Base-by-base conservation (phyloP, 1,140 invertebrate species). In the Drosophila pseudoobscura region DNA sequence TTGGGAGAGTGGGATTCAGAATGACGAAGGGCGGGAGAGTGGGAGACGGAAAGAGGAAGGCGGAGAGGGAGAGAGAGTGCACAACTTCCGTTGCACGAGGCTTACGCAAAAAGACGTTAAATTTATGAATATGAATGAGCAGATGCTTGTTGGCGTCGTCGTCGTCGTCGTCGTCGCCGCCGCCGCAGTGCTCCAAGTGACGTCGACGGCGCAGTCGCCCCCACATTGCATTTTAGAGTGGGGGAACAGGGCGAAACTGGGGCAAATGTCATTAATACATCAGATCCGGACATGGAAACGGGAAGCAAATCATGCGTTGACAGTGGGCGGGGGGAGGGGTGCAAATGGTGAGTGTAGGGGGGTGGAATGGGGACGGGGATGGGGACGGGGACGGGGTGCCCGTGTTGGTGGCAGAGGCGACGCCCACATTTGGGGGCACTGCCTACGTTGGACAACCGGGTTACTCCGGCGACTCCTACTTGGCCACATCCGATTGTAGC, bases 81-180 rank as follows among this genome's bases (percentile, higher is more conserved):
- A 69, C 69, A 78, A 82, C 79, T 82, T 82, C 79, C 79, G 79
- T 45, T 74, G 74, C 68, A 62, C 68, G 68, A 59, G 72, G 59
- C 65, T 71, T 78, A 83, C 71, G 75, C 75, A 80, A 80, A 80
- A 84, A 72, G 52, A 76, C 72, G 57, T 85, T 74, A 82, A 77
- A 88, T 88, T 88, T 88, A 88, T 88, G 83, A 88, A 88, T 88
- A 83, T 88, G 84, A 88, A 89, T 88, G 84, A 88, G 79, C 44
- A 47, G 15, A 20, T 39, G 35, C 35, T 39, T 39, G 35, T 39
- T 49, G 53, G 39, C 60, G 75, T 45, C 59, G 59, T 61, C 43
- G 35, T 58, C 49, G 24, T 39, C 62, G 59, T 62, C 54, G 46
- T 61, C 49, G 35, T 26, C 15, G 15, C 15, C 15, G 15, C 15